Evolutionary conservation across 2,888 invertebrate species (phyloP).

Genomic region (Cephus nigrinus): DNA sequence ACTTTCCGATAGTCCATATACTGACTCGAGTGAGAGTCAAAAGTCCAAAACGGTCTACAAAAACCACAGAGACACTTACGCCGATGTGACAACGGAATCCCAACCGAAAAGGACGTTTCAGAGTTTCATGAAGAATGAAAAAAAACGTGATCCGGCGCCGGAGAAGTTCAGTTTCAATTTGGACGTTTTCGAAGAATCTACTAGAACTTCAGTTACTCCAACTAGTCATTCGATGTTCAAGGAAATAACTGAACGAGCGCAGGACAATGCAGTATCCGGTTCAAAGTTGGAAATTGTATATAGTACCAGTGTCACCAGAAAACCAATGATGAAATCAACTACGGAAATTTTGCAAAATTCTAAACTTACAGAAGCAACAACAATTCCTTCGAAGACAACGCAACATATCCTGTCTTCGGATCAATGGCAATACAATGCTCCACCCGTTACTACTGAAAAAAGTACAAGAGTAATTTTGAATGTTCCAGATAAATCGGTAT

Average conservation of each 20-base stretch:
- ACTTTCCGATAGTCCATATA: conserved; percentile 1
- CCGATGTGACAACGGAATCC: conserved; percentile 34
- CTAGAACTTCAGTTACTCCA: neutral
- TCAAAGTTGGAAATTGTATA: conserved; percentile 41
- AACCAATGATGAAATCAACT: conserved; percentile 24
- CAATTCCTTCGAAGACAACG: conserved; percentile 35
- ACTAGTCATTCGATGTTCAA: conserved; percentile 8
- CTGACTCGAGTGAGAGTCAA: neutral
- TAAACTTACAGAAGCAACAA: conserved; percentile 48
- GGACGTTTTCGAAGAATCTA: conserved; percentile 34
- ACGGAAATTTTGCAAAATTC: conserved; percentile 41
- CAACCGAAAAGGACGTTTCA: conserved; percentile 5
- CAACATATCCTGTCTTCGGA: conserved; percentile 46
- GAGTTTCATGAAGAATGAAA: conserved; percentile 10
- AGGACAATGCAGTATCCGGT: conserved; percentile 22
- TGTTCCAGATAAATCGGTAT: neutral
- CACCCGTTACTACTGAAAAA: conserved; percentile 36
- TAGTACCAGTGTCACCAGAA: conserved; percentile 43
- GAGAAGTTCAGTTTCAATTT: conserved; percentile 55
- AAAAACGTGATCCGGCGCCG: conserved; percentile 38
- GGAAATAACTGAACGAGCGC: neutral
- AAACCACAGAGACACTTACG: conserved; percentile 46
- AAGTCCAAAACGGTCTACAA: conserved; percentile 24
- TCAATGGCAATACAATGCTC: conserved; percentile 66
- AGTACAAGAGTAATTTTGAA: neutral